phyloP scores from a whole-genome alignment of 2,797 vertebrate species.

The Labeo calbasu region DNA sequence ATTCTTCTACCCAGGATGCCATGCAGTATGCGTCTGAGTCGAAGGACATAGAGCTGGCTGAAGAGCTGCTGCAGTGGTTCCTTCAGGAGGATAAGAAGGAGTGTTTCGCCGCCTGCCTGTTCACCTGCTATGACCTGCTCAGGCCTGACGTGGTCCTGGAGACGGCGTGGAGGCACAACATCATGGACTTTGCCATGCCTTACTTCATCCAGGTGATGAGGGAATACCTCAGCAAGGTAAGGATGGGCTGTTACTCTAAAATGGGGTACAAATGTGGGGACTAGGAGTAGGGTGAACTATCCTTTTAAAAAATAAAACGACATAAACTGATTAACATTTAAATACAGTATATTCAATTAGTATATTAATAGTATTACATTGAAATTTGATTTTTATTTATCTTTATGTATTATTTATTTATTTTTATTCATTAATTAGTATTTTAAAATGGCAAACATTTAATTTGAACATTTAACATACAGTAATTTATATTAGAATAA shows the following conservation, averaged over 20 bases:
- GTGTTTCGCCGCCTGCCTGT: conserved; percentile 97
- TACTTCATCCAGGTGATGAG: conserved; percentile 99
- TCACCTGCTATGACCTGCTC: conserved; percentile 96
- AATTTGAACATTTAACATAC: no score
- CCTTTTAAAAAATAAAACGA: neutral
- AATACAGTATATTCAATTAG: neutral
- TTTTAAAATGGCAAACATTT: no score
- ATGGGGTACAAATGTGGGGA: neutral
- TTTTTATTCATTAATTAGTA: no score
- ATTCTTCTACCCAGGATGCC: conserved; percentile 71
- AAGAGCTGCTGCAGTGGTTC: conserved; percentile 91
- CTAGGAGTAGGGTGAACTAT: neutral
- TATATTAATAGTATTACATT: no score
- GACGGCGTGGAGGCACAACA: conserved; percentile 98
- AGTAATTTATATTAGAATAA: no score
- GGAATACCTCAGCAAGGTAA: conserved; percentile 96
- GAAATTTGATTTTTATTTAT: no score
- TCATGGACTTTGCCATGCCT: conserved; percentile 99
- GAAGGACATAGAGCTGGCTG: conserved; percentile 84
- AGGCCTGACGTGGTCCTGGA: conserved; percentile 97
- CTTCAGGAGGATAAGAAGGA: conserved; percentile 89
- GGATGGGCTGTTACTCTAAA: conserved; percentile 43
- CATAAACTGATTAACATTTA: neutral
- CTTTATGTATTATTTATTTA: no score
- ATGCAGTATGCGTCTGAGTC: conserved; percentile 82